Evolutionary conservation across 2,888 invertebrate genomes (phyloP).

Genomic region (Euphydryas editha): DNA sequence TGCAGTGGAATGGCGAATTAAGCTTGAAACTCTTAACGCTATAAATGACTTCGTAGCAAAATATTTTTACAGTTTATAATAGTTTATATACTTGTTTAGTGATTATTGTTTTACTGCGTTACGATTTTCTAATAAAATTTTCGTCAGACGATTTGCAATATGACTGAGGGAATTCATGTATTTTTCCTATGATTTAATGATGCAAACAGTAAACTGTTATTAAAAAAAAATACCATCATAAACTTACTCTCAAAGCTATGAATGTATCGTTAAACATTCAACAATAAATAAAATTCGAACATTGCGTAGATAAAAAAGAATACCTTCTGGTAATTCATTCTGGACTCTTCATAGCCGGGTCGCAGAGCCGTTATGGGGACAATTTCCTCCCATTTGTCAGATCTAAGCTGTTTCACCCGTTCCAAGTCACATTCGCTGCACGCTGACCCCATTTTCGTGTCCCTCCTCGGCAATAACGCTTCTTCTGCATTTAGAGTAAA

Average conservation of each 20-base stretch:
- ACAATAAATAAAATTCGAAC: not conserved
- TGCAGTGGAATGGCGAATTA: no score
- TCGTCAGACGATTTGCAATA: no score
- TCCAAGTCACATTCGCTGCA: slow-evolving; percentile 72
- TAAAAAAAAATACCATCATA: not conserved
- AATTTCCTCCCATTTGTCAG: slow-evolving; percentile 83
- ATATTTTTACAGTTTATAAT: no score
- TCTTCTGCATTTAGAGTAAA: slow-evolving; percentile 66
- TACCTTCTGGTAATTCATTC: slow-evolving; percentile 83
- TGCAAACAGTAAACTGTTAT: no score
- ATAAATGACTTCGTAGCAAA: no score
- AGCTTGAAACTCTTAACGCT: no score
- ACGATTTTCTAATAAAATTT: no score
- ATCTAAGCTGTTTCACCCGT: slow-evolving; percentile 69
- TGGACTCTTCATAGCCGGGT: slow-evolving; percentile 83
- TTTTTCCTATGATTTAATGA: no score
- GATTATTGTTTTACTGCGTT: no score
- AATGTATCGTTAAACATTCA: not conserved
- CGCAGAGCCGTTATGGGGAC: slow-evolving; percentile 79
- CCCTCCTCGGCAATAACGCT: slow-evolving; percentile 70
- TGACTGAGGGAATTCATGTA: no score
- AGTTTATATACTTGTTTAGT: no score
- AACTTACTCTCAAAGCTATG: not conserved
- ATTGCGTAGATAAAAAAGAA: slow-evolving; percentile 14
- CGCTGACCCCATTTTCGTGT: slow-evolving; percentile 76